Conservation (phyloP, 2,113 vertebrate genomes). For the Eira barbara region DNA sequence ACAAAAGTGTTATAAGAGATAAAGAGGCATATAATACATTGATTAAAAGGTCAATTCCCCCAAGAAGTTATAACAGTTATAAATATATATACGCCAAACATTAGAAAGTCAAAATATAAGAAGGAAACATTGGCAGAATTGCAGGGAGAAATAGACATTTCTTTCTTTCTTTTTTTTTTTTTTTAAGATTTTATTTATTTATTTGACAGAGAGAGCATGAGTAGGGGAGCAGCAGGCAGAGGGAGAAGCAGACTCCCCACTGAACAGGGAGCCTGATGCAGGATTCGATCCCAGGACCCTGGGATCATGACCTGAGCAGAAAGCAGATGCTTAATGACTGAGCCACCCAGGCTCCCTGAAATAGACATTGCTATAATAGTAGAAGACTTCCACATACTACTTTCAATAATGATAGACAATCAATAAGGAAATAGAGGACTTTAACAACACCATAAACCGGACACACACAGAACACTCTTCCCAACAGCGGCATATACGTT, state of each 20-base stretch:
- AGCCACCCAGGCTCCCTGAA: no score
- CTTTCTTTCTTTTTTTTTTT: not conserved
- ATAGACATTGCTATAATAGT: not conserved
- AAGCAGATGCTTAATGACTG: no score
- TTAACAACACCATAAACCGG: not conserved
- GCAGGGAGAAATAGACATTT: not conserved
- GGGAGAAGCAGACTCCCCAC: no score
- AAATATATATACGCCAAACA: not conserved
- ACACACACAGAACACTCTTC: not conserved
- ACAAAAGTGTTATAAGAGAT: not conserved
- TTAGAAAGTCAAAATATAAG: not conserved
- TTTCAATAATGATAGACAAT: not conserved
- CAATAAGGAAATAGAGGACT: not conserved
- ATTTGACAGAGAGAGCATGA: no score
- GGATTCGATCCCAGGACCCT: no score
- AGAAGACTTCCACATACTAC: not conserved
- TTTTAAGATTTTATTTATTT: no score
- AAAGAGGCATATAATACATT: not conserved
- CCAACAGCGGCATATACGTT: not conserved
- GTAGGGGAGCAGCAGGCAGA: no score
- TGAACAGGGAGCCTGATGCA: rapidly evolving
- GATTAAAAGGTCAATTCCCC: not conserved
- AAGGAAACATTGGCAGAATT: not conserved
- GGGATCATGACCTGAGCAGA: no score
- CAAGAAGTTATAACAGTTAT: not conserved